Conservation (phyloP, 2,888 invertebrate genomes). For the Imbricaverruca yamaguchii region DNA sequence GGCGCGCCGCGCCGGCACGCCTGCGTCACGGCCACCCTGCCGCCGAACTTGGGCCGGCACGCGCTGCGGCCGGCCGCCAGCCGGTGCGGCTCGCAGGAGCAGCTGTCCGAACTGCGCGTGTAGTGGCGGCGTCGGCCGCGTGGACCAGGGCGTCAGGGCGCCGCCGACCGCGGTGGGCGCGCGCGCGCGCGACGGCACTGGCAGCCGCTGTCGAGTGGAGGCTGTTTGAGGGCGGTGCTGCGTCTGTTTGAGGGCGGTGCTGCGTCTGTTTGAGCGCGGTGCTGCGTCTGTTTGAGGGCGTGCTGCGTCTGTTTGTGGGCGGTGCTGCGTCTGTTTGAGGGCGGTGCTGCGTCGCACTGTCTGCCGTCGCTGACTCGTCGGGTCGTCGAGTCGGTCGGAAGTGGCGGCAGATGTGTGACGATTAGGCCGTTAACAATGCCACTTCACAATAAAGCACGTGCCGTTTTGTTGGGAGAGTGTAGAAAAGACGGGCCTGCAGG, state of each 20-base stretch:
- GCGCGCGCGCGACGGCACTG: too few relatives aligned
- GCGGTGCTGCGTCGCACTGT: not conserved
- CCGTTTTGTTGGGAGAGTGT: not conserved
- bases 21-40: not conserved
- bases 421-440: not conserved
- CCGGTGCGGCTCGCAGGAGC: conserved; percentile 8
- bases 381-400: not conserved
- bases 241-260: too few relatives aligned
- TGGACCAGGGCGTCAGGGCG: too few relatives aligned
- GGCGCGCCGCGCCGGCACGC: not conserved
- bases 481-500: not conserved
- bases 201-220: too few relatives aligned
- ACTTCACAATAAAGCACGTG: not conserved
- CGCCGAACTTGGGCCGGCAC: not conserved
- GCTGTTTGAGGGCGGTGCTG: too few relatives aligned
- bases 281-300: too few relatives aligned
- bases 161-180: too few relatives aligned
- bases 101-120: not conserved
- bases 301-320: too few relatives aligned
- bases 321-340: too few relatives aligned
- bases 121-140: not conserved
- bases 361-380: not conserved
- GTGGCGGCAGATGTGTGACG: not conserved
- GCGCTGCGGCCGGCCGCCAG: not conserved
- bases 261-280: too few relatives aligned